Conservation (phyloP, 2,797 vertebrate genomes). For the Brachyalestes nurse region DNA sequence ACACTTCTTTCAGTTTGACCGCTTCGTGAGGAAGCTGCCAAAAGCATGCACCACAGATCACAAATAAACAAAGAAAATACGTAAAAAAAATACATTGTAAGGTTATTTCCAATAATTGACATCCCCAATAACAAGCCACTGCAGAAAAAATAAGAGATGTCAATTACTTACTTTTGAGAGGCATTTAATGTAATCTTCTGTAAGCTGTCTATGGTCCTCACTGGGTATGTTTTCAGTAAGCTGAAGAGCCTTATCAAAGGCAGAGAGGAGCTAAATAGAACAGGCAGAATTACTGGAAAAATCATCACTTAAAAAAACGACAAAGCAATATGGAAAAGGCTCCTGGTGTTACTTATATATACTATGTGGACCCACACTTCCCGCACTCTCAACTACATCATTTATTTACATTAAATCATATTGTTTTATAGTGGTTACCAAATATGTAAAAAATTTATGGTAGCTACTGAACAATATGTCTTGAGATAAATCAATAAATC, state of each 20-base stretch:
- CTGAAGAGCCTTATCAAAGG: conserved; percentile 86
- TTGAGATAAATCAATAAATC: no score
- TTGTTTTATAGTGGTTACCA: no score
- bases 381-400: no score
- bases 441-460: no score
- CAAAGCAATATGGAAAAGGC: background rate
- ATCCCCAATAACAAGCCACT: background rate
- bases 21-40: conserved; percentile 83
- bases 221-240: conserved; percentile 81
- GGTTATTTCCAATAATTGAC: background rate
- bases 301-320: background rate
- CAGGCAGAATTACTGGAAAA: background rate
- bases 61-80: background rate
- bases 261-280: conserved; percentile 84
- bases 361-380: no score
- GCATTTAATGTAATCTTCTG: conserved; percentile 84
- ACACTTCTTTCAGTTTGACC: conserved; percentile 83
- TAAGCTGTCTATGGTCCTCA: conserved; percentile 86
- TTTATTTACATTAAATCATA: no score
- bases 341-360: no score
- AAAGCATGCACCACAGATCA: conserved; percentile 40
- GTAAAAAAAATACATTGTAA: no score
- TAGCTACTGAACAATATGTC: no score
- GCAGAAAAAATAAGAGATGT: background rate
- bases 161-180: conserved; percentile 85